Evolutionary conservation across 2,113 vertebrate genomes (phyloP).

Genomic region (Oxygymnocypris stewartii): DNA sequence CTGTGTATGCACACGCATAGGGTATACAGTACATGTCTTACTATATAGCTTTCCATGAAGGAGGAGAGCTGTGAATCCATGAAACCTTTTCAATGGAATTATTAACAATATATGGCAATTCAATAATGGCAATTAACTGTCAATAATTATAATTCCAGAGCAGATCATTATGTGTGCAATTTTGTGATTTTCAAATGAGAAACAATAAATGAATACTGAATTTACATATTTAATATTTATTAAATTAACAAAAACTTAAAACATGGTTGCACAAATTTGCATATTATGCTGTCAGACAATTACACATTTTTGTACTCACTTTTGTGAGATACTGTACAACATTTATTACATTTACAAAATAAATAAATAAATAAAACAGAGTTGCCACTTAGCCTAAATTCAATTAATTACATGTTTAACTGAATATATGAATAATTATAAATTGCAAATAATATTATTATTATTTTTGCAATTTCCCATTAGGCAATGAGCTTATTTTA

Average conservation of each 20-base stretch:
- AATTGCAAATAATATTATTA: no score
- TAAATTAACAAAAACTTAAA: background rate
- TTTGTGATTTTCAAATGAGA: background rate
- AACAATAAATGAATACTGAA: background rate
- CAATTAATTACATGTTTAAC: background rate
- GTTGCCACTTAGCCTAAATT: background rate
- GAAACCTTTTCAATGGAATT: background rate
- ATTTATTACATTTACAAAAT: no score
- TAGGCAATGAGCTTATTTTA: background rate
- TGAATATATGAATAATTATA: background rate
- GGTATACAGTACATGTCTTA: slow-evolving; percentile 1
- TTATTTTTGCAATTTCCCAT: background rate
- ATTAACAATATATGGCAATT: background rate
- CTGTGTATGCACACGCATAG: slow-evolving; percentile 46
- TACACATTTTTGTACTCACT: background rate
- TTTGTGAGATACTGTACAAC: no score
- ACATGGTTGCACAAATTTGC: background rate
- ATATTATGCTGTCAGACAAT: background rate
- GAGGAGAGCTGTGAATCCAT: background rate
- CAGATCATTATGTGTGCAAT: background rate
- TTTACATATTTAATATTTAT: background rate
- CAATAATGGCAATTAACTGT: background rate
- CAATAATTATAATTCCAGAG: background rate
- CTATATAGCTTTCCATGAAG: background rate
- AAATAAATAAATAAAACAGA: no score